Evolutionary conservation across 2,888 invertebrate species (phyloP).

Genomic region (Halictus ligatus): DNA sequence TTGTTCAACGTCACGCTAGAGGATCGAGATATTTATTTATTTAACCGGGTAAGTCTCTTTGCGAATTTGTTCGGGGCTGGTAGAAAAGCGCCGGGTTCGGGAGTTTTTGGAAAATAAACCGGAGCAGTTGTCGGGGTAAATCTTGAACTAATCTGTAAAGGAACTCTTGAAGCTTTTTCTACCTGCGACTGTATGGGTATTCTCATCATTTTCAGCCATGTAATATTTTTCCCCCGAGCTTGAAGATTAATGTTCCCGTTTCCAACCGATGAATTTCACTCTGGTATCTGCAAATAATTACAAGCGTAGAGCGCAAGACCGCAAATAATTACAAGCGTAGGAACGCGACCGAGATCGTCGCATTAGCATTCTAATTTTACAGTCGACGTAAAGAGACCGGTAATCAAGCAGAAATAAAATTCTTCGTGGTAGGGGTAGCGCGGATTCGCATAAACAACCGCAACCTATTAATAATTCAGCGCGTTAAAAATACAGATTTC

Average conservation of each 20-base stretch:
- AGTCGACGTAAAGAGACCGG: neutral
- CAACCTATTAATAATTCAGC: constrained; percentile 13
- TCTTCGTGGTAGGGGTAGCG: neutral
- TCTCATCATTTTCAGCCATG: too few relatives aligned
- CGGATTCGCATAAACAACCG: constrained; percentile 5
- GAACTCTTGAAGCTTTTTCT: neutral
- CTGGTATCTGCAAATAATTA: too few relatives aligned
- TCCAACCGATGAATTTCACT: too few relatives aligned
- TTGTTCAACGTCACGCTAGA: neutral
- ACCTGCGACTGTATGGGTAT: too few relatives aligned
- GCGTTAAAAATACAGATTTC: constrained; percentile 13
- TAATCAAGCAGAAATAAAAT: constrained; percentile 4
- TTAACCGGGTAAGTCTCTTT: neutral
- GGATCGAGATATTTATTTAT: neutral
- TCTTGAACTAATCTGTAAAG: neutral
- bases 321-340: neutral
- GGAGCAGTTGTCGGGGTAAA: neutral
- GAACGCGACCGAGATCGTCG: neutral
- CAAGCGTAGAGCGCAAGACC: neutral
- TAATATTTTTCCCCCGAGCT: too few relatives aligned
- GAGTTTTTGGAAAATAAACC: neutral
- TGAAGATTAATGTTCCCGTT: too few relatives aligned
- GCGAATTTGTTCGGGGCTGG: neutral
- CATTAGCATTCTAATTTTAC: constrained; percentile 4
- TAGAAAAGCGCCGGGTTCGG: neutral